A percentile compares a stretch with the other conserved stretches of the same genome.
Conservation (phyloP, 1,140 invertebrate genomes). For the Planococcus citri region DNA sequence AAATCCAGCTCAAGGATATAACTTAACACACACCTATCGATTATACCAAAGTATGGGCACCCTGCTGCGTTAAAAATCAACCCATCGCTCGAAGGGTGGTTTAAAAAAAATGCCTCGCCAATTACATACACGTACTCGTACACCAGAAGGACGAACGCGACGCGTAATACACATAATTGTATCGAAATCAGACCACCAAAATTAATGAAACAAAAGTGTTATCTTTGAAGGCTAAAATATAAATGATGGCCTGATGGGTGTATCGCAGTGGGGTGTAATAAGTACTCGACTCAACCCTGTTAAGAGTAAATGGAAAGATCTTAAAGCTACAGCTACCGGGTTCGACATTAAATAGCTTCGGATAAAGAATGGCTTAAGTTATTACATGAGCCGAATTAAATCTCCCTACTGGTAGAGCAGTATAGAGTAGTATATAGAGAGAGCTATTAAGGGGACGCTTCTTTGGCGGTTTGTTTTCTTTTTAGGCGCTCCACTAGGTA, state of each 20-base stretch:
- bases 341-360: constrained; percentile 17
- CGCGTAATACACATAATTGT: neutral
- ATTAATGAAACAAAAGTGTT: constrained; percentile 20
- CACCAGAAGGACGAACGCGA: neutral
- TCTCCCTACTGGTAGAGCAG: neutral
- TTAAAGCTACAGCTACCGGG: neutral
- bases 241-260: neutral
- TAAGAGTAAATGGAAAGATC: constrained; percentile 16
- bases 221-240: constrained; percentile 16
- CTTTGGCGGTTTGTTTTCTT: constrained; percentile 8
- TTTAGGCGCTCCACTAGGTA: neutral
- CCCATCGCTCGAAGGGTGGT: neutral
- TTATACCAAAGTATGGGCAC: too few relatives aligned
- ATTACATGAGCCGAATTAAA: constrained; percentile 17
- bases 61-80: too few relatives aligned
- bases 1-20: too few relatives aligned
- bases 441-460: constrained; percentile 12
- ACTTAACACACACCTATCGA: too few relatives aligned
- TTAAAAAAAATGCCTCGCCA: neutral
- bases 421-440: neutral
- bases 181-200: constrained; percentile 11
- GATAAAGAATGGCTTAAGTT: constrained; percentile 20
- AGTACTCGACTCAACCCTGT: neutral
- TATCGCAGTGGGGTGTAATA: neutral
- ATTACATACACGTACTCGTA: neutral